Percentiles rank a stretch among this genome's conserved stretches.
Evolutionary conservation across 2,888 invertebrate genomes (phyloP).

Genomic region (Orchesellides sinensis): DNA sequence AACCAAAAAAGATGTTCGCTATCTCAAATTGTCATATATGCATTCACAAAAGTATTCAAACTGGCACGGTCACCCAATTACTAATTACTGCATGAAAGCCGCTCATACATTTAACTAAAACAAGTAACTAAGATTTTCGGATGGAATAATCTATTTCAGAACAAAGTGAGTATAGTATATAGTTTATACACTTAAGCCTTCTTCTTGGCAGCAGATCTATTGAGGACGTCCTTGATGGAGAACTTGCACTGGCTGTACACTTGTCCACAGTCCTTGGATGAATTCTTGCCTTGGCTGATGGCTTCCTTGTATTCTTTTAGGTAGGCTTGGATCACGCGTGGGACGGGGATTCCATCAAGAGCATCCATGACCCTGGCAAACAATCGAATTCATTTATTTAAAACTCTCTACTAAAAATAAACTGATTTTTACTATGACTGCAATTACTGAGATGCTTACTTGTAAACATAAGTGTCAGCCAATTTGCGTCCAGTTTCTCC

Average conservation of each 20-base stretch:
- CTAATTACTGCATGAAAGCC: background rate
- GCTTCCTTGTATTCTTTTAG: conserved; percentile 74
- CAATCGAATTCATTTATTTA: background rate
- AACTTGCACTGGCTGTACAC: conserved; percentile 71
- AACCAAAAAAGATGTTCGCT: background rate
- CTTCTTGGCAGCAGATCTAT: conserved; percentile 63
- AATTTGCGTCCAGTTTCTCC: conserved; percentile 75
- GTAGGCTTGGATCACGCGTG: conserved; percentile 71
- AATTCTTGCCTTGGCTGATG: conserved; percentile 71
- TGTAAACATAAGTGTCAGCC: conserved; percentile 68
- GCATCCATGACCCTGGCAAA: conserved; percentile 70
- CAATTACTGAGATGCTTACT: conserved; percentile 34
- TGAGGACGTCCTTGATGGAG: conserved; percentile 73
- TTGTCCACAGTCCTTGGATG: conserved; percentile 70
- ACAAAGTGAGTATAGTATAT: no score
- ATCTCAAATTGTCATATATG: background rate
- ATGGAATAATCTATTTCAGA: no score
- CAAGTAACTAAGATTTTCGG: background rate
- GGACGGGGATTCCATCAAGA: conserved; percentile 73
- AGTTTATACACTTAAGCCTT: conserved; percentile 43
- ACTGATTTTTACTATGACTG: background rate
- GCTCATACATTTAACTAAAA: background rate
- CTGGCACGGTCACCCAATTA: conserved; percentile 29
- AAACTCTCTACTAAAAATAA: background rate
- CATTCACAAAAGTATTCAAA: conserved; percentile 22